Evolutionary conservation across 2,113 vertebrate genomes (phyloP).

Genomic region (Falco punctatus): DNA sequence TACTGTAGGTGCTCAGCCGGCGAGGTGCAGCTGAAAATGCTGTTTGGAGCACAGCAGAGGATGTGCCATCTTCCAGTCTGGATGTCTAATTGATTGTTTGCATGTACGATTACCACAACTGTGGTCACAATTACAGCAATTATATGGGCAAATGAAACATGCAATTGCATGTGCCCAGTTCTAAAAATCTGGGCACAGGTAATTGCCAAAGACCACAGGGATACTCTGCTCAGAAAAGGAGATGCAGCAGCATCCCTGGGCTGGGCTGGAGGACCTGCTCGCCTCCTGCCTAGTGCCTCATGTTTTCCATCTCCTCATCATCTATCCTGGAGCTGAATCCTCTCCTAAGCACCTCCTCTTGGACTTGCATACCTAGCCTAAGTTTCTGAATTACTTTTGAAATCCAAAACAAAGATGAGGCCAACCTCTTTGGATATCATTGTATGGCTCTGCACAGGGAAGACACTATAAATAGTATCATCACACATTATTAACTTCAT

Average conservation of each 20-base stretch:
- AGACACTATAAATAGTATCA: neutral
- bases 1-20: neutral
- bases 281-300: neutral
- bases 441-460: neutral
- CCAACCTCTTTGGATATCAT: neutral
- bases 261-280: neutral
- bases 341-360: neutral
- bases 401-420: neutral
- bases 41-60: neutral
- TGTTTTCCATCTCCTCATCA: neutral
- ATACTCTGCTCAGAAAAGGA: neutral
- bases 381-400: neutral
- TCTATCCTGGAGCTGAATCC: neutral
- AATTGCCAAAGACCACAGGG: neutral
- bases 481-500: constrained; percentile 14
- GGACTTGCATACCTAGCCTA: neutral
- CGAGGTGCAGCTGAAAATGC: neutral
- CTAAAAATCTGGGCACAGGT: neutral
- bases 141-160: neutral
- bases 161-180: neutral
- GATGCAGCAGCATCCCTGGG: accelerated
- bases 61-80: neutral
- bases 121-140: constrained; percentile 13
- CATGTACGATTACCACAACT: neutral
- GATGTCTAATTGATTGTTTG: neutral